Base-by-base conservation (phyloP, 2,888 invertebrate genomes). In the Dioctria linearis region DNA sequence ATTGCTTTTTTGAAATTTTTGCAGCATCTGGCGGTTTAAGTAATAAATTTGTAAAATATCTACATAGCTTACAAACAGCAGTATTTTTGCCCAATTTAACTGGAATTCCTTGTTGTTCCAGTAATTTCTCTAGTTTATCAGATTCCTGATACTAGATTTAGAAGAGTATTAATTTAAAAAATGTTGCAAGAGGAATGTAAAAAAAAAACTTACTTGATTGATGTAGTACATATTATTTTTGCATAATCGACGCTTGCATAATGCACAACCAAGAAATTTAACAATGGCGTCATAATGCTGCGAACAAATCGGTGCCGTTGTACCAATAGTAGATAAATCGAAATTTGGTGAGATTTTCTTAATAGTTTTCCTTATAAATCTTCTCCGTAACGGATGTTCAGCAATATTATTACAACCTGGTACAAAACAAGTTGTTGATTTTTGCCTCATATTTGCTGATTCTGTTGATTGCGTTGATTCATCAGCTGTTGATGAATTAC, bases 11-110 rank as follows among this genome's bases (percentile, higher is more conserved):
- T 84, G 90, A 90, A 83, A 85, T 88, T 86, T 86, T 91, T 86
- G 86, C 86, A 86, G 86, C 86, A 82, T 91, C 91, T 0, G 90
- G 90, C 3, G 92, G 93, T 82, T 94, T 93, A 84, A 93, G 90
- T 81, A 94, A 90, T 76, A 95, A 87, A 82, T 94, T 92, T 84
- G 94, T 93, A 88, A 94, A 96, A 88, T 94, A 94, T 80, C 94
- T 93, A 85, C 96, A 96, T 40, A 94, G 89, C 89, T 95, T 96
- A 89, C 96, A 96, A 63, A 96, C 92, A 75, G 95, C 94, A 0
- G 94, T 93, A 81, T 93, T 93, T 84, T 93, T 86, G 2, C 89
- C 87, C 85, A 96, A 90, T 84, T 90, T 90, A 11, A 94, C 93
- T 0, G 95, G 95, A 75, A 96, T 90, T 2, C 92, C 91, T 83